Evolutionary conservation across 2,113 vertebrate genomes (phyloP).

Genomic region (Petrocephalus zakoni): DNA sequence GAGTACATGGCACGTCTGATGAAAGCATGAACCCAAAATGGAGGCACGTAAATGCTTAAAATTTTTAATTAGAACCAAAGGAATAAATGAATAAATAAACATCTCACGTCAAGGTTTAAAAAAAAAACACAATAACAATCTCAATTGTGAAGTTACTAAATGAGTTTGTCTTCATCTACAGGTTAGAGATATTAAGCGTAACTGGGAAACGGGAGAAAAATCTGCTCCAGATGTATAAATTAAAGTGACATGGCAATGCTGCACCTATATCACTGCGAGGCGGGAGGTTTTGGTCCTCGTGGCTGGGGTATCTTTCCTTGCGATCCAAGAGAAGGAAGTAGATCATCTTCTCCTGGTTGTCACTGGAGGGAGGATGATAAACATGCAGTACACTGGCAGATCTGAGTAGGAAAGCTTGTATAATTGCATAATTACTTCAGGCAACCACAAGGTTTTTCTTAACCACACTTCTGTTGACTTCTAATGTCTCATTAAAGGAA

Average conservation of each 20-base stretch:
- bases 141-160: neutral
- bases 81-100: neutral
- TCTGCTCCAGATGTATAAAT: neutral
- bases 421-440: neutral
- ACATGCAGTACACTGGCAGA: neutral
- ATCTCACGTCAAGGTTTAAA: neutral
- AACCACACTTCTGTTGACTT: neutral
- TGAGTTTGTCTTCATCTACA: neutral
- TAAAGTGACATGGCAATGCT: neutral
- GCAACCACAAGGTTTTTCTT: too few relatives aligned
- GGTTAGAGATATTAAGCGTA: neutral
- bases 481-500: neutral
- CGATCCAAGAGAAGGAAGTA: constrained; percentile 96
- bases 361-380: constrained; percentile 54
- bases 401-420: neutral
- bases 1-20: neutral
- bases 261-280: constrained; percentile 91
- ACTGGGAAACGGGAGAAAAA: neutral
- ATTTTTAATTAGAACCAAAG: neutral
- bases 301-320: constrained; percentile 93
- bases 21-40: neutral
- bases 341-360: constrained; percentile 99
- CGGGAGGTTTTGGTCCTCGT: constrained; percentile 94
- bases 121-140: neutral
- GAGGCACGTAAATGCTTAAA: neutral